Evolutionary conservation across 2,797 vertebrate genomes (phyloP), one percentile per base, ranked within the genome.

Genomic region (Steatocranus sp.): DNA sequence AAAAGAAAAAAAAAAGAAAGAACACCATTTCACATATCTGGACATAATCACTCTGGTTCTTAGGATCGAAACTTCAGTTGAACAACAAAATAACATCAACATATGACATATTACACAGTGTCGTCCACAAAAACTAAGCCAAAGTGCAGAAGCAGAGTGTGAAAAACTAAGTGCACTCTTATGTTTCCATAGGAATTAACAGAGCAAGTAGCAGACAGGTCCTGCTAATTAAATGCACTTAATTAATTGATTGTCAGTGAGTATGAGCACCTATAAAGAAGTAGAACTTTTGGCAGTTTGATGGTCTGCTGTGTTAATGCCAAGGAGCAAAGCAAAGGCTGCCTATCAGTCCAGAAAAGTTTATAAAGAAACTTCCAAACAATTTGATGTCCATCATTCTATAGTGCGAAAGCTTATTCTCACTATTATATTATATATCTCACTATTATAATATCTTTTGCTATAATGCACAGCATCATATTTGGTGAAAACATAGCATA

Each of bases 121-220:
- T 43, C 0, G 3, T 43, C 36, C 23, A 41, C 63, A 68, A 41
- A 66, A 41, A 41, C 36, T 7, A 68, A 68, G 63, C 36, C 14
- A 68, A 68, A 41, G 36, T 41, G 63, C 36, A 43, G 63, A 41
- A 41, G 63, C 12, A 25, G 20, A 41, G 14, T 43, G 63, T 68
- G 63, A 68, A 41, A 68, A 68, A 41, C 63, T 41, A 68, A 68
- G 63, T 25, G 20, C 63, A 68, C 12, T 23, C 20, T 41, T 15
- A 66, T 68, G 8, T 23, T 15, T 41, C 63, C 20, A 68, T 68
- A 68, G 63, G 36, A 68, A 68, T 41, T 25, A 68, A 68, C 20
- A 68, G 20, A 23, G 20, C 4, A 41, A 68, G 20, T 68, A 68
- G 63, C 8, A 68, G 36, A 23, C 36, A 41, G 20, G 20, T 68